Evolutionary conservation across 2,888 invertebrate genomes (phyloP), one percentile per base, ranked within the genome.

Genomic region (Loripinus fragilis): DNA sequence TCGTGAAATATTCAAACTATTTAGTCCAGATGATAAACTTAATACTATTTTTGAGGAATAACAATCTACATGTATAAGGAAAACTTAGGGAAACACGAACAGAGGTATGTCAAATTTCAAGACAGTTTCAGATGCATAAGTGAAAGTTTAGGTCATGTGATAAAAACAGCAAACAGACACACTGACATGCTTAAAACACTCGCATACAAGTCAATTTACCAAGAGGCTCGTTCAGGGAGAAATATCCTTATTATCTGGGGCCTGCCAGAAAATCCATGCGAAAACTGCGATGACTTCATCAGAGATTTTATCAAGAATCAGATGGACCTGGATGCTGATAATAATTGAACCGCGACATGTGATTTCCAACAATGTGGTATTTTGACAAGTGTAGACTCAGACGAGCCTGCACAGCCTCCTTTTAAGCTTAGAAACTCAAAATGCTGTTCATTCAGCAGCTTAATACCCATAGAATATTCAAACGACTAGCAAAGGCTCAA

Each of bases 41-140:
- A 25, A 25, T 55, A 7, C 8, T 55, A 55, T 55, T 28, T 55
- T 25, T 28, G 55, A 55, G 5, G 55, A 55, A 28, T 8, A 28
- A 8, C 28, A 28, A 7, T 25, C 55, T 28, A 25, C 28, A 8
- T n/a, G n/a, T n/a, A n/a, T n/a, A n/a, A 25, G 28, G 55, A 28
- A 2, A 17, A 28, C 5, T 3, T 28, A 55, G 28, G 28, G 28
- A 25, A 25, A 55, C 28, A 55, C 28, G 10, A 55, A 17, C 28
- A 25, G 55, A 55, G 55, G 55, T 55, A 55, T 55, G 55, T 55
- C 28, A 17, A 55, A 3, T 55, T 55, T 55, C 55, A 25, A 25
- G 5, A 55, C 5, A 25, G 28, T 8, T 55, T 55, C 30, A 3
- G 55, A 3, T 55, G 28, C n/a, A n/a, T 55, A 20, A 28, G 17